Conservation (phyloP, 2,113 vertebrate genomes). For the Riparia riparia region DNA sequence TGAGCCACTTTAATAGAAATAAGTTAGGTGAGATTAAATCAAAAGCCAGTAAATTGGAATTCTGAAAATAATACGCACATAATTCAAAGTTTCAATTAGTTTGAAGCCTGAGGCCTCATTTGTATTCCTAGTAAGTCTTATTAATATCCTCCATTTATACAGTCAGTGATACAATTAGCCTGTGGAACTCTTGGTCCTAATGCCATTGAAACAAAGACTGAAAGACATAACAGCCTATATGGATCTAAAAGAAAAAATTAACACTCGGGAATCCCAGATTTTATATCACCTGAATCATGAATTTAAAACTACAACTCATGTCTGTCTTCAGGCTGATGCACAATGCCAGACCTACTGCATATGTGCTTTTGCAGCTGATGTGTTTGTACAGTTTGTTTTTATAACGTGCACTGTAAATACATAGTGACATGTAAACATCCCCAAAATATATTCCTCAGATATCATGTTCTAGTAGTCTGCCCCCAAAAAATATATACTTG, state of each 20-base stretch:
- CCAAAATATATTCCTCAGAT: neutral
- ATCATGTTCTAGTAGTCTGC: neutral
- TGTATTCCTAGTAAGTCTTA: neutral
- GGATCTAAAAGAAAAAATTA: neutral
- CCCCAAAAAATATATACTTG: neutral
- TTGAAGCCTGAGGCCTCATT: neutral
- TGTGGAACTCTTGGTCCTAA: neutral
- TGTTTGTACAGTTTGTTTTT: neutral
- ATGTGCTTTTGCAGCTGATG: neutral
- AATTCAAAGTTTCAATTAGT: neutral
- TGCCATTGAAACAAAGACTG: neutral
- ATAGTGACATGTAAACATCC: neutral
- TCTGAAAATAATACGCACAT: neutral
- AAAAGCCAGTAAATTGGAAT: neutral
- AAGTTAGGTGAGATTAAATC: neutral
- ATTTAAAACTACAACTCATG: neutral
- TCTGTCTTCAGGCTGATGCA: neutral
- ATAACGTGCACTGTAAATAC: neutral
- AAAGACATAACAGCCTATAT: neutral
- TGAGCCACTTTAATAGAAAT: neutral
- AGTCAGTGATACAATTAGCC: neutral
- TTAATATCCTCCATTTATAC: neutral
- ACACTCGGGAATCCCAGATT: neutral
- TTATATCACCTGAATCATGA: neutral
- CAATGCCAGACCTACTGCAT: neutral